phyloP scores from a whole-genome alignment of 2,113 vertebrate genomes.

The Pomatorhinus ruficollis region DNA sequence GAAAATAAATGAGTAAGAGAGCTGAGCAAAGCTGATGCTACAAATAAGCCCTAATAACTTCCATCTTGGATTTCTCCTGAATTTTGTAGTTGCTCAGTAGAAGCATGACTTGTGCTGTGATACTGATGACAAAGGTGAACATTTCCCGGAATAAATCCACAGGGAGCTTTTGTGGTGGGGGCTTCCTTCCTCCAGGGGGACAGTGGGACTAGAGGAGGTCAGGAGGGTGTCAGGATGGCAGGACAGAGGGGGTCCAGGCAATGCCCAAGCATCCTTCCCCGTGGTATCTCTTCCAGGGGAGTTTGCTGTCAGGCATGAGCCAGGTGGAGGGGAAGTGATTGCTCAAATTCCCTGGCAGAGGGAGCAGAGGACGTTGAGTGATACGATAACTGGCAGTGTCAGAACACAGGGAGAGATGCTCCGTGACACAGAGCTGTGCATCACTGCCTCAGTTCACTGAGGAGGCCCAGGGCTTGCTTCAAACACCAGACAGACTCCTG shows the following conservation, averaged over 20 bases:
- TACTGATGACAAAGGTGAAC: fast-evolving
- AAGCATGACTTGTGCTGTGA: not conserved
- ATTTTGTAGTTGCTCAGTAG: not conserved
- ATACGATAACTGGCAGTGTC: not conserved
- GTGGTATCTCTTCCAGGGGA: not conserved
- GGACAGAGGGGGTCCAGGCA: not conserved
- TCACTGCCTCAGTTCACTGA: not conserved
- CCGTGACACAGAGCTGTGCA: not conserved
- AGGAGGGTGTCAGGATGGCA: not conserved
- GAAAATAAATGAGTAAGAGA: not conserved
- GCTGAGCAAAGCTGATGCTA: not conserved
- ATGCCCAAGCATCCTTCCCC: not conserved
- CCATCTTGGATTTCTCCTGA: not conserved
- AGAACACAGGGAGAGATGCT: not conserved
- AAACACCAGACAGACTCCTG: not conserved
- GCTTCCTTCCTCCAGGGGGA: not conserved
- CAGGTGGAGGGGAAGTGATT: fast-evolving
- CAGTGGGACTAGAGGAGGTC: not conserved
- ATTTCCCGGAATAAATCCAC: not conserved
- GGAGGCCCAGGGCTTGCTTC: not conserved
- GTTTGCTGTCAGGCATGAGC: not conserved
- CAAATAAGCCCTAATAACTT: not conserved
- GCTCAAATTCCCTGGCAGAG: not conserved
- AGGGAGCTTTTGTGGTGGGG: not conserved
- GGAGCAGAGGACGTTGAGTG: not conserved